Evolutionary conservation across 1,140 invertebrate genomes (phyloP), one percentile per base, ranked within the genome.

Genomic region (Oncopeltus fasciatus): DNA sequence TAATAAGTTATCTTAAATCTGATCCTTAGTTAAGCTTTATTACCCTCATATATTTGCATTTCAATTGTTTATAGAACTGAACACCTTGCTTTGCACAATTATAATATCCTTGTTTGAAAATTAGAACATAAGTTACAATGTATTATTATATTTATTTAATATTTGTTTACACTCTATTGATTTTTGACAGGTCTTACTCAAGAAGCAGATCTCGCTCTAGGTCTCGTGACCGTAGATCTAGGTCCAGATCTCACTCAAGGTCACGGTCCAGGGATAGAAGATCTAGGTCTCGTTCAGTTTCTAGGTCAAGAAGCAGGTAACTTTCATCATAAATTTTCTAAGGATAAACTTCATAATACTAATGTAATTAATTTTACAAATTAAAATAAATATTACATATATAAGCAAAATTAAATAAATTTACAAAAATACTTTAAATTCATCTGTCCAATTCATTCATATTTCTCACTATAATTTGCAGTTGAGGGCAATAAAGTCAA

Each of bases 181-280:
- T 26, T 62, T 56, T 20, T 57, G 29, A 58, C 59, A 64, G 62
- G 51, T 65, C 61, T 18, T 64, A 64, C 53, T 60, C 60, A n/a
- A 62, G 63, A 21, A 33, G 60, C 43, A 38, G 68, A n/a, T 66
- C 65, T 20, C 64, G 68, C 20, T 68, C 66, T 27, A 64, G 68
- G 21, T 68, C 66, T 20, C 63, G 67, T 31, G 64, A 67, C 53
- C 63, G 65, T 33, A 59, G 68, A 38, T 59, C 61, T 18, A 59
- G 66, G 26, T 66, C 65, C 43, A 61, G 68, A 20, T 60, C 59
- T 16, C 63, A 46, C 31, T 68, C 66, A 26, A 62, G 66, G 38
- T 65, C 65, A n/a, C 28, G 53, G 16, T 66, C 66, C 4, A 63
- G 67, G 29, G 47, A 57, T 18, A 57, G 61, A 9, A 63, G 64